Conservation (phyloP, 2,113 vertebrate genomes). For the Oenanthe oenanthe region DNA sequence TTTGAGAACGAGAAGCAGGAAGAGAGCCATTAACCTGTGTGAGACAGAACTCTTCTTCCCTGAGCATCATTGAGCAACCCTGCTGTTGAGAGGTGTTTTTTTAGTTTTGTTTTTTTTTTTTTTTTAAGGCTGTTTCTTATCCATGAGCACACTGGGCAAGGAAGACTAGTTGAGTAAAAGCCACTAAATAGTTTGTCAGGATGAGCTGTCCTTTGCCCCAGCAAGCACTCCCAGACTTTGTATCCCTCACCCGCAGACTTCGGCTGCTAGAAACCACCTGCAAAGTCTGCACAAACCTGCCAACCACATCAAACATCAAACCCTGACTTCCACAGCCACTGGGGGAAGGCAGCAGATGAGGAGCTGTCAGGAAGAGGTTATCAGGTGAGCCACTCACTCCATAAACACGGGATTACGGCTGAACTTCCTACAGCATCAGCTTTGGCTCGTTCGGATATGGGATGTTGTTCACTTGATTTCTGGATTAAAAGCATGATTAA, state of each 20-base stretch:
- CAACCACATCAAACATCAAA: conserved; percentile 31
- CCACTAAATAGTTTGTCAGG: background rate
- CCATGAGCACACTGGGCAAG: background rate
- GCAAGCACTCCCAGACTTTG: background rate
- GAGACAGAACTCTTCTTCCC: background rate
- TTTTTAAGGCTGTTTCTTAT: background rate
- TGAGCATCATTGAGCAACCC: background rate
- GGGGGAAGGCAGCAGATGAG: background rate
- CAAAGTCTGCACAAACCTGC: background rate
- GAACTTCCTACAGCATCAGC: background rate
- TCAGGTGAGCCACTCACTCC: background rate
- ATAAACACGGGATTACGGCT: background rate
- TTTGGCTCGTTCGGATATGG: background rate
- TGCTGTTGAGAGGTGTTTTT: background rate
- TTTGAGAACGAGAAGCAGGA: background rate
- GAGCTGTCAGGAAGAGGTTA: conserved; percentile 17
- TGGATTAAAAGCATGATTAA: conserved; percentile 14
- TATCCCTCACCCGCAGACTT: background rate
- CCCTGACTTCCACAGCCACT: background rate
- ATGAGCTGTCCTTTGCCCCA: background rate
- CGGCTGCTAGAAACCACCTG: background rate
- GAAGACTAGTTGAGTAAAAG: background rate
- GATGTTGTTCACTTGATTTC: background rate
- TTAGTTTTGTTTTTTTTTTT: accelerated
- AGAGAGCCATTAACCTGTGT: no score